Evolutionary conservation across 2,888 invertebrate genomes (phyloP).

Genomic region (Sphaeridia pumilis): DNA sequence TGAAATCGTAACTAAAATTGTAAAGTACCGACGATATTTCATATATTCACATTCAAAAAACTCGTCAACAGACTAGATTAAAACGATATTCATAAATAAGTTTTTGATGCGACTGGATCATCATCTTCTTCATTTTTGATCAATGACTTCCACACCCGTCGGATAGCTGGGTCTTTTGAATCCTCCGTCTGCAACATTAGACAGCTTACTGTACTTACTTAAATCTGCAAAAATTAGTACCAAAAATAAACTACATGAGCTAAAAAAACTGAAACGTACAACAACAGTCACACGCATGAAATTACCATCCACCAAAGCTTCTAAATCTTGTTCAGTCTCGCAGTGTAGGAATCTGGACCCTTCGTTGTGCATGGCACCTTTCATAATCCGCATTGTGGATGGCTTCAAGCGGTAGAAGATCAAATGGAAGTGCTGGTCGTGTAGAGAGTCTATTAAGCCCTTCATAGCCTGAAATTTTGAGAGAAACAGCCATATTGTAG

Average conservation of each 20-base stretch:
- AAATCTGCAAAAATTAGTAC: background rate
- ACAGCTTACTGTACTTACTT: background rate
- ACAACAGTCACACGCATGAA: background rate
- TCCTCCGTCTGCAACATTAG: conserved; percentile 1
- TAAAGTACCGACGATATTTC: too few species aligned
- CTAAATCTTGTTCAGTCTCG: conserved; percentile 21
- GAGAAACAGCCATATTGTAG: too few species aligned
- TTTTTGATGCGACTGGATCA: too few species aligned
- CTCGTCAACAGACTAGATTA: too few species aligned
- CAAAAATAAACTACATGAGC: background rate
- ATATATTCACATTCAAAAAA: too few species aligned
- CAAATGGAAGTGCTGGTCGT: conserved; percentile 12
- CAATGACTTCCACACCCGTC: background rate
- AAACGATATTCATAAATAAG: too few species aligned
- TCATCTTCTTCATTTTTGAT: background rate
- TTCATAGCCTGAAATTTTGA: conserved; percentile 13
- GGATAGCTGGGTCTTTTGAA: background rate
- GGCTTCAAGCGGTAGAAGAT: conserved; percentile 24
- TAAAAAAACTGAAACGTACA: conserved; percentile 2
- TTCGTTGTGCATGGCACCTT: conserved; percentile 20
- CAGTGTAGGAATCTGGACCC: conserved; percentile 20
- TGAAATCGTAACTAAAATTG: too few species aligned
- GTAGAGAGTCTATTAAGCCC: conserved; percentile 2
- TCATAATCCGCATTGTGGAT: conserved; percentile 19
- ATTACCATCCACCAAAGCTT: conserved; percentile 21